Percentiles rank a stretch among this genome's conserved stretches.
These are phyloP conservation scores for Sinopyrophorus schimmeli DNA, from an alignment of 2,888 invertebrate species.

Conservation along the genomic window DNA sequence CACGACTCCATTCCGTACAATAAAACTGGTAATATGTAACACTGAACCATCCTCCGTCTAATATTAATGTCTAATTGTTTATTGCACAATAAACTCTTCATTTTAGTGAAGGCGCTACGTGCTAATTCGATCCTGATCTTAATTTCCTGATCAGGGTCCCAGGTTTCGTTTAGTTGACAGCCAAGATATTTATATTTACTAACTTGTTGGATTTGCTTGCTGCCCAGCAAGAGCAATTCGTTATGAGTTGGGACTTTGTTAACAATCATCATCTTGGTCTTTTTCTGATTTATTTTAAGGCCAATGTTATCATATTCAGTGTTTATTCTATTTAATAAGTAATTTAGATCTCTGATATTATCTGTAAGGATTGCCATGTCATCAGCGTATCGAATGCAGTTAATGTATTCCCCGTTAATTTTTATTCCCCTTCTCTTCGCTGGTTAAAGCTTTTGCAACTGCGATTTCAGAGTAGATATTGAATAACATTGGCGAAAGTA, in stretches of 20 bases:
- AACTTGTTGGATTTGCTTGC: not conserved
- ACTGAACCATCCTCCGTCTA: not conserved
- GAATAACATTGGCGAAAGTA: not conserved
- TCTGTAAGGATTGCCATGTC: conserved; percentile 3
- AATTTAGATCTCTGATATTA: not conserved
- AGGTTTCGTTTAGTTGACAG: not conserved
- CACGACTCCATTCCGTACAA: not conserved
- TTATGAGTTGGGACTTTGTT: conserved; percentile 1
- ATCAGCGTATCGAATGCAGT: conserved; percentile 9
- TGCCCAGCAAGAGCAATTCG: not conserved
- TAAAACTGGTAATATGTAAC: not conserved
- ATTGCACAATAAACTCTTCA: not conserved
- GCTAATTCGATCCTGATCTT: not conserved
- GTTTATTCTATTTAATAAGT: conserved; percentile 3
- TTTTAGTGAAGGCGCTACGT: not conserved
- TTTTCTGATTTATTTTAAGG: conserved; percentile 1
- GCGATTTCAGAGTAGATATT: not conserved
- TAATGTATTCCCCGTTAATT: not conserved
- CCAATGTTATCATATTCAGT: conserved; percentile 1
- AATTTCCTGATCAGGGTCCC: conserved; percentile 1
- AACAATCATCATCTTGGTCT: conserved; percentile 1
- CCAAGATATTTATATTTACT: not conserved
- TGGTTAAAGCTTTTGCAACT: not conserved
- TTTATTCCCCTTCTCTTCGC: not conserved
- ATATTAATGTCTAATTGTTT: not conserved